Evolutionary conservation across 2,797 vertebrate genomes (phyloP), one percentile per base, ranked within the genome.

Genomic region (Hydrocynus forskahlii): DNA sequence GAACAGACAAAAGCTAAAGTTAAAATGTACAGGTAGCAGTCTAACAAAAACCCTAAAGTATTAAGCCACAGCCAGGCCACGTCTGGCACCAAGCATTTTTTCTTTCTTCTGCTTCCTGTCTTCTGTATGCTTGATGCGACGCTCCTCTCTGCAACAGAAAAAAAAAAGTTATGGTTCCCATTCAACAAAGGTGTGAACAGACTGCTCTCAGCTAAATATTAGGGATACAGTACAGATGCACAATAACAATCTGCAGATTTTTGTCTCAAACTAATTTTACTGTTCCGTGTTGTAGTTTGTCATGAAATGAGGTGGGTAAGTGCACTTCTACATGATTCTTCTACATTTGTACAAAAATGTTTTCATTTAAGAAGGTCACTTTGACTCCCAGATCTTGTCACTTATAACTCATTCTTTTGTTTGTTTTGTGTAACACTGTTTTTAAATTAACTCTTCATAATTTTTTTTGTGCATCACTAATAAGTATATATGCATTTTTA

Each of bases 41-140:
- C 12, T 1, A 21, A 45, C 68, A 5, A 76, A 40, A 54, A 19
- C 17, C 9, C 9, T n/a, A 25, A 19, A 57, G 9, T 35, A n/a
- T 91, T 93, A 94, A 85, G 80, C 86, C 80, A 92, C 81, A 66
- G 89, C 80, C 0, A 99, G 85, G n/a, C 96, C 96, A 91, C 97
- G 93, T 14, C 95, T 92, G 0, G 94, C 94, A 57, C 91, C 93
- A 0, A 97, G 88, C 69, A 92, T n/a, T 19, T 87, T 91, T 64
- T 93, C 93, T 72, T 96, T 99, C 90, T 96, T 97, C 89, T 96
- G 93, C 87, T 96, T 97, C 48, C 96, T 92, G 69, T 87, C 91
- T 66, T 94, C 91, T 2, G 74, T 77, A 0, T 91, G 94, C 78
- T 91, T 94, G 9, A 87, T 90, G 62, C 96, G 92, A 21, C 96